Evolutionary conservation across 1,140 invertebrate genomes (phyloP).

Genomic region (Heliconius eleuchia): DNA sequence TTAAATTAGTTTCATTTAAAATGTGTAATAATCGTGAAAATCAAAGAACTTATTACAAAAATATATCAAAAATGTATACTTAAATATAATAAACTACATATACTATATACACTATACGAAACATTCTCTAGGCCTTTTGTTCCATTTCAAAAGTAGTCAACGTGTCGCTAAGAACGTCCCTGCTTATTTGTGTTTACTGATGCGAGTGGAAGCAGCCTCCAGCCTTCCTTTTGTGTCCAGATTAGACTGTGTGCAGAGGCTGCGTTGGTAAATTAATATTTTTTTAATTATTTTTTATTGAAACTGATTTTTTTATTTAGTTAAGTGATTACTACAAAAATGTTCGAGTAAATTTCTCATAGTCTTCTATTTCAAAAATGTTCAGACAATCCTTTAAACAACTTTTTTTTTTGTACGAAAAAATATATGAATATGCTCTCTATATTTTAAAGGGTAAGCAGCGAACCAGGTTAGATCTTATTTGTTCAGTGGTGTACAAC

Average conservation of each 20-base stretch:
- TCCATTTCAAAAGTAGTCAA: conserved; percentile 18
- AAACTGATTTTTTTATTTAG: not conserved
- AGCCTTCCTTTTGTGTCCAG: conserved; percentile 40
- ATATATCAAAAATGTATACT: not conserved
- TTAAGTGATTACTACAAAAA: too few species aligned
- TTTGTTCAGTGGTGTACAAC: too few species aligned
- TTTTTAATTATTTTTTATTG: not conserved
- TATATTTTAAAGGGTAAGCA: too few species aligned
- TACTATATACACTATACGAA: not conserved
- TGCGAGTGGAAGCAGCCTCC: conserved; percentile 40
- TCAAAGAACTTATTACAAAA: too few species aligned
- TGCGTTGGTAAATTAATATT: not conserved
- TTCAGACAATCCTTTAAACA: too few species aligned
- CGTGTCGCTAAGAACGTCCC: conserved; percentile 40
- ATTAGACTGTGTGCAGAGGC: conserved; percentile 19
- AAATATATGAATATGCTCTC: too few species aligned
- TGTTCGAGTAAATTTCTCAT: too few species aligned
- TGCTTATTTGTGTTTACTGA: conserved; percentile 47
- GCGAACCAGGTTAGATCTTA: too few species aligned
- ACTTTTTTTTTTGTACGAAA: too few species aligned
- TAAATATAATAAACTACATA: not conserved
- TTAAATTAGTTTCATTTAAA: too few species aligned
- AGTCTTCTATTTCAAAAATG: too few species aligned
- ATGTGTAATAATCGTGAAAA: too few species aligned
- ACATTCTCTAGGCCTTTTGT: not conserved